A percentile compares a stretch with the other conserved stretches of the same genome.
Evolutionary conservation across 2,113 vertebrate genomes (phyloP).

Genomic region (Otis tarda): DNA sequence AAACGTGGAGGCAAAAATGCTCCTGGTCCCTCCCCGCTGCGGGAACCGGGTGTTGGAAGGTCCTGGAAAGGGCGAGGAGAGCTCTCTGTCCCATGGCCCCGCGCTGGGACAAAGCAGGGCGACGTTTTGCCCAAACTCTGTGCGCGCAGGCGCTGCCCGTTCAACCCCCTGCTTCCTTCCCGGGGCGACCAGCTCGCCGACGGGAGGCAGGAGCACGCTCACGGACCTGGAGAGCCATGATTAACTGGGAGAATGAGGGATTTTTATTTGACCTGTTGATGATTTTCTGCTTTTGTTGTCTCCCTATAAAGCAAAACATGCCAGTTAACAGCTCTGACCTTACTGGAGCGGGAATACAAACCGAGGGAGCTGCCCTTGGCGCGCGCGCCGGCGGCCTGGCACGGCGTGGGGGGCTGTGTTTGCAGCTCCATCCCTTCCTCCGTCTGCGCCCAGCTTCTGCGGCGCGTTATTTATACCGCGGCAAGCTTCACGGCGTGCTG

Average conservation of each 20-base stretch:
- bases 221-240: neutral
- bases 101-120: neutral
- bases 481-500: neutral
- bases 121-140: neutral
- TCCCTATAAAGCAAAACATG: neutral
- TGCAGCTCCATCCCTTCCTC: neutral
- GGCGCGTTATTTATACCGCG: fast-evolving
- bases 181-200: neutral
- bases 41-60: neutral
- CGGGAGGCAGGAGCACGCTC: neutral
- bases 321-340: neutral
- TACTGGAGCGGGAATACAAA: neutral
- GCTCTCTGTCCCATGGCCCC: neutral
- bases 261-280: neutral
- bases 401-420: neutral
- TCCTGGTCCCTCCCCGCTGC: neutral
- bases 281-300: neutral
- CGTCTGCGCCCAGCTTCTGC: neutral
- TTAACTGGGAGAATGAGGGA: neutral
- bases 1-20: neutral
- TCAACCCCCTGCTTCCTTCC: neutral
- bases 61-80: neutral
- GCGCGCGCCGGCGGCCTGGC: neutral
- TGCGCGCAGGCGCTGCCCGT: neutral
- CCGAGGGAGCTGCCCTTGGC: neutral